phyloP scores from a whole-genome alignment of 2,888 invertebrate species.

The Anthrax anthrax region DNA sequence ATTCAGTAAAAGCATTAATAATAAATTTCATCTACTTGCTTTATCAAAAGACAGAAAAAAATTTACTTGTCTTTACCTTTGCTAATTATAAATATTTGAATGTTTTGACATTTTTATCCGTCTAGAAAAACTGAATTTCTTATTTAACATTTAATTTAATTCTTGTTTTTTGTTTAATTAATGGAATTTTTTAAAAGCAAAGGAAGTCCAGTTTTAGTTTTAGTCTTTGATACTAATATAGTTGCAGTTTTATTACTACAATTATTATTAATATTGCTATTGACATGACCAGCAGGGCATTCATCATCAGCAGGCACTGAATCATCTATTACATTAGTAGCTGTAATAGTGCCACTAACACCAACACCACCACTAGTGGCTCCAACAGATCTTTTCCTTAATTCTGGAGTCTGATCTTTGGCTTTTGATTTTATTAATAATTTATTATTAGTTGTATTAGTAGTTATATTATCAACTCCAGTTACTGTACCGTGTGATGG shows the following conservation, averaged over 20 bases:
- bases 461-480: too few species aligned
- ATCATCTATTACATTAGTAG: background rate
- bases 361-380: background rate
- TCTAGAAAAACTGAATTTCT: too few species aligned
- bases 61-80: too few species aligned
- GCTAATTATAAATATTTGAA: too few species aligned
- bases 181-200: constrained; percentile 34
- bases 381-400: background rate
- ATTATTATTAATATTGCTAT: constrained; percentile 11
- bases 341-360: background rate
- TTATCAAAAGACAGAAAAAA: too few species aligned
- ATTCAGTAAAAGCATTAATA: too few species aligned
- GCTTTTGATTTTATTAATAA: background rate
- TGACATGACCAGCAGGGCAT: constrained; percentile 2
- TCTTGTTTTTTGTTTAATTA: constrained; percentile 20
- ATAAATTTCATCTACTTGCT: too few species aligned
- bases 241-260: constrained; percentile 31
- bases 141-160: too few species aligned
- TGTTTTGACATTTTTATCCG: too few species aligned
- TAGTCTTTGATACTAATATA: constrained; percentile 35
- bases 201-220: constrained; percentile 36
- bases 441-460: background rate
- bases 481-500: background rate
- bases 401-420: background rate
- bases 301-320: constrained; percentile 4